phyloP scores from a whole-genome alignment of 2,797 vertebrate species.

The Smutsia gigantea region DNA sequence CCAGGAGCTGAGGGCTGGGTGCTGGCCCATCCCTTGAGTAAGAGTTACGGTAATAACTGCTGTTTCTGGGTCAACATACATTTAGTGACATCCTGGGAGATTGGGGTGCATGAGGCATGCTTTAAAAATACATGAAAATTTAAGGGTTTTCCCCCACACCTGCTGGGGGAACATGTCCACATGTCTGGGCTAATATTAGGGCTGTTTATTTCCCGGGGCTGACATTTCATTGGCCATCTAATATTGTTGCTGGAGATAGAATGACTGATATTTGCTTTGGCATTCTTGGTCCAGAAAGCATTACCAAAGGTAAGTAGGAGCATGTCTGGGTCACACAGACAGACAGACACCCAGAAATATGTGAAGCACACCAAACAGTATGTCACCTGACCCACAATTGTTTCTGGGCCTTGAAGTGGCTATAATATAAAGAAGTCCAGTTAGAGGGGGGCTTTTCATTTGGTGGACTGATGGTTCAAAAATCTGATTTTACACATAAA shows the following conservation, averaged over 20 bases:
- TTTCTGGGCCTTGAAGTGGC: background rate
- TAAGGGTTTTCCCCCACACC: background rate
- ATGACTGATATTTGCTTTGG: background rate
- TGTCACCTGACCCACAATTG: background rate
- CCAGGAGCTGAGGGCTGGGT: background rate
- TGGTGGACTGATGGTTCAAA: background rate
- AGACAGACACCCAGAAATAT: conserved; percentile 62
- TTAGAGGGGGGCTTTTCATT: background rate
- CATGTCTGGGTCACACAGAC: background rate
- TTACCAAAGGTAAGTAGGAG: conserved; percentile 46
- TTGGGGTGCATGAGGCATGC: conserved; percentile 36
- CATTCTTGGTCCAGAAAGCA: conserved; percentile 54
- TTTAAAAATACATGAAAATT: conserved; percentile 78
- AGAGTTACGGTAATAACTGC: conserved; percentile 40
- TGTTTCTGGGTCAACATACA: conserved; percentile 30
- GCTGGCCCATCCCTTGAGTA: background rate
- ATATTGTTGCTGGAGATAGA: conserved; percentile 60
- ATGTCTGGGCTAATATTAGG: conserved; percentile 76
- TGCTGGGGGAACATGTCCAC: conserved; percentile 53
- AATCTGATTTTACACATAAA: background rate
- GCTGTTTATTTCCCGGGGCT: conserved; percentile 66
- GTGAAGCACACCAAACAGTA: background rate
- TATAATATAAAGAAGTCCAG: background rate
- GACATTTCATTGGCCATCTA: conserved; percentile 58
- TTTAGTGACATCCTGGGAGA: background rate